A percentile compares a stretch with the other conserved stretches of the same genome.
Evolutionary conservation across 2,113 vertebrate species (phyloP).

Genomic region (Zeus faber): DNA sequence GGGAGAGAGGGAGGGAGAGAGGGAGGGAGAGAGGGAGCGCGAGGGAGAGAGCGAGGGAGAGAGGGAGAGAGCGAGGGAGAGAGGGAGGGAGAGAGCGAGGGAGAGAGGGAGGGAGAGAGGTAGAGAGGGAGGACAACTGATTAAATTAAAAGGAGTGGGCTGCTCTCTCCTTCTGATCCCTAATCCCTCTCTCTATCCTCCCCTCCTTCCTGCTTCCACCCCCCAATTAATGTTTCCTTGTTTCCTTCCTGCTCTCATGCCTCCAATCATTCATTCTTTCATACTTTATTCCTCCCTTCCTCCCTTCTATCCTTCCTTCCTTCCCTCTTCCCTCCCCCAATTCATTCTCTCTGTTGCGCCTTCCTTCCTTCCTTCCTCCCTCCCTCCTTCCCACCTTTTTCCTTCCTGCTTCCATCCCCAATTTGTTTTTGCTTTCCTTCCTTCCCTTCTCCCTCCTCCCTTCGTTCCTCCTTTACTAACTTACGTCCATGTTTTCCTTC

Average conservation of each 20-base stretch:
- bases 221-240: too few species aligned
- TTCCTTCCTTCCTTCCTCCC: not conserved
- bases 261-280: too few species aligned
- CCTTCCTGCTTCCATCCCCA: not conserved
- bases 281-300: not conserved
- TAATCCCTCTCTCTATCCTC: not conserved
- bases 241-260: not conserved
- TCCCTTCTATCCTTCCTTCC: not conserved
- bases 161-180: not conserved
- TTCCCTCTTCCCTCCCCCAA: not conserved
- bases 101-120: not conserved
- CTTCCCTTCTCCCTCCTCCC: too few species aligned
- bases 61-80: not conserved
- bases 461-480: too few species aligned
- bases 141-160: constrained; percentile 1
- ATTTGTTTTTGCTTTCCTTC: too few species aligned
- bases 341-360: not conserved
- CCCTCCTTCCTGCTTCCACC: not conserved
- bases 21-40: too few species aligned
- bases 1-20: not conserved
- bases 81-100: not conserved
- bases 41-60: not conserved
- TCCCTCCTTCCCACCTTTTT: not conserved
- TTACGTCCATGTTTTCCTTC: too few species aligned
- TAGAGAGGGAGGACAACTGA: too few species aligned